Conservation (phyloP, 1,140 invertebrate species). For the Melitaea cinxia region DNA sequence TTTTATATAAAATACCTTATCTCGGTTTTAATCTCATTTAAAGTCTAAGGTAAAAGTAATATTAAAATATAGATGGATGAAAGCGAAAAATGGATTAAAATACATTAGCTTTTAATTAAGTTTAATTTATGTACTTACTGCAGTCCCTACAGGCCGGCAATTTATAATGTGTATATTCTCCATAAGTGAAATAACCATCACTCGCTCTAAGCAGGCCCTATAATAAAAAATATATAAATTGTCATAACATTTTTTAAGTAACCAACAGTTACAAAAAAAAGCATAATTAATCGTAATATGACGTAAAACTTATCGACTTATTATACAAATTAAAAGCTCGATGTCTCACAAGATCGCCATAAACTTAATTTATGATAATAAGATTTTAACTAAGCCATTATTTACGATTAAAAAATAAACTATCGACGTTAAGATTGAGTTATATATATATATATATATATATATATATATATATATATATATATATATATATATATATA, state of each 20-base stretch:
- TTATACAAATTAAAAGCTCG: neutral
- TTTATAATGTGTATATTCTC: slow-evolving; percentile 16
- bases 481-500: too few species aligned
- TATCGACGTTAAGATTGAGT: neutral
- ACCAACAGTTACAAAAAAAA: neutral
- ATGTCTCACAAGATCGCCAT: neutral
- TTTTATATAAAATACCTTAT: too few species aligned
- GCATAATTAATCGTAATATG: slow-evolving; percentile 1
- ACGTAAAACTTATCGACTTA: neutral
- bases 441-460: too few species aligned
- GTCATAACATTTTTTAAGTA: neutral
- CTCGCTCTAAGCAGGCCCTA: slow-evolving; percentile 40
- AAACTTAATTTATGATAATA: neutral
- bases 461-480: too few species aligned
- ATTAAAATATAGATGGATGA: too few species aligned
- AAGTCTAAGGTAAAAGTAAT: too few species aligned
- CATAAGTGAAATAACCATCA: slow-evolving; percentile 32
- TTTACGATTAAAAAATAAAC: neutral
- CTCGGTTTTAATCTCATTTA: too few species aligned
- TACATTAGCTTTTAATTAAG: too few species aligned
- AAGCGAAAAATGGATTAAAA: too few species aligned
- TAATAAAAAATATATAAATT: slow-evolving; percentile 10
- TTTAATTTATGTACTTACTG: slow-evolving; percentile 48
- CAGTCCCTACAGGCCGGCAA: slow-evolving; percentile 61
- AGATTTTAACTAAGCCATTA: neutral